A percentile compares a stretch with the other conserved stretches of the same genome.
phyloP scores from a whole-genome alignment of 2,113 vertebrate species.

The Machaerirhynchus nigripectus region DNA sequence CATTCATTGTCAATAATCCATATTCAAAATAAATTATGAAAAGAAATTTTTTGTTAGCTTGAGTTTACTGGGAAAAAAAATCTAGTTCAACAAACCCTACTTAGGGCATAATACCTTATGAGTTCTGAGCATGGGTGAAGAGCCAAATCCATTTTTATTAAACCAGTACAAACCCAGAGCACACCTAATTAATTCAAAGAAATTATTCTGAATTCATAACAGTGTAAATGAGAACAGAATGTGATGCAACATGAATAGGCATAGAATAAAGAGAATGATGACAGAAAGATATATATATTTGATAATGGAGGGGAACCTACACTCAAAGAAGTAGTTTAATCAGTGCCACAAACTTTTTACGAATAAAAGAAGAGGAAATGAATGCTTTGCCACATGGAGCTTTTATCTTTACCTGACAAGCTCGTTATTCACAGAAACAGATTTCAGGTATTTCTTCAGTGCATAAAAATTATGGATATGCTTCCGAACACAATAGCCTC shows the following conservation, averaged over 20 bases:
- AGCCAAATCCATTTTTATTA: background rate
- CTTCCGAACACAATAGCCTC: conserved; percentile 85
- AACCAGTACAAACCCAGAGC: background rate
- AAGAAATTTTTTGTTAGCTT: background rate
- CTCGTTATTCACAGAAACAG: conserved; percentile 78
- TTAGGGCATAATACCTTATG: background rate
- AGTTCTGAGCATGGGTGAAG: background rate
- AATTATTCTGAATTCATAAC: background rate
- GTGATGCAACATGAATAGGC: background rate
- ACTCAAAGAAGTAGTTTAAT: background rate
- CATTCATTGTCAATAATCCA: background rate
- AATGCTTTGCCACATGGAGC: background rate
- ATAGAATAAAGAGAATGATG: background rate
- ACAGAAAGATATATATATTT: background rate
- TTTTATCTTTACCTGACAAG: conserved; percentile 82
- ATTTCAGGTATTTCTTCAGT: conserved; percentile 83
- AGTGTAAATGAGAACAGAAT: background rate
- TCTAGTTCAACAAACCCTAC: background rate
- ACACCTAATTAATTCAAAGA: background rate
- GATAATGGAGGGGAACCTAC: background rate
- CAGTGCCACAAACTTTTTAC: background rate
- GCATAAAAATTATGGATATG: conserved; percentile 87
- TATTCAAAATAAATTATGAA: background rate
- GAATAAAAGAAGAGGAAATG: background rate
- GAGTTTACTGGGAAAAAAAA: background rate